phyloP scores from a whole-genome alignment of 2,113 vertebrate genomes.

The Leucoraja erinaceus region DNA sequence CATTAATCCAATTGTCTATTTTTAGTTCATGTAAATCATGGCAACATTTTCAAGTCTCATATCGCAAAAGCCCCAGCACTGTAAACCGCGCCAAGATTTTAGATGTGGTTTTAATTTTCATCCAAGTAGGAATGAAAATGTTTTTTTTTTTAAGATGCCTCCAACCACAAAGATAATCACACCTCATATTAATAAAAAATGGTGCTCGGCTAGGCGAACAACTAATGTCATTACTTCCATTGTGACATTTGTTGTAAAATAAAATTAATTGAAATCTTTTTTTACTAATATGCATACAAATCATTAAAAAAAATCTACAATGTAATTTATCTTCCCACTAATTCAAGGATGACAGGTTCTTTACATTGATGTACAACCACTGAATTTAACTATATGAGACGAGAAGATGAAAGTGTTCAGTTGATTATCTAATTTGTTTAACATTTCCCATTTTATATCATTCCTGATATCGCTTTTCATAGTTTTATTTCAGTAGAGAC shows the following conservation, averaged over 20 bases:
- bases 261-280: not conserved
- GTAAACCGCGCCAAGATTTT: not conserved
- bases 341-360: not conserved
- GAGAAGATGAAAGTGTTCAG: not conserved
- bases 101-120: not conserved
- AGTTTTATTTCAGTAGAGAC: not conserved
- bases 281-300: not conserved
- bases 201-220: not conserved
- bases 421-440: not conserved
- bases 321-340: not conserved
- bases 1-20: not conserved
- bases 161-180: not conserved
- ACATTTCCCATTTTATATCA: not conserved
- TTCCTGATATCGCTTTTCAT: not conserved
- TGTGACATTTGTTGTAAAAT: not conserved
- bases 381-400: slow-evolving; percentile 3
- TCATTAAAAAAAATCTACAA: not conserved
- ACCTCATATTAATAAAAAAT: not conserved
- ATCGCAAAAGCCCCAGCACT: not conserved
- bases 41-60: not conserved
- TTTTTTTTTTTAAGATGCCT: not conserved
- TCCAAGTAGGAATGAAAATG: not conserved
- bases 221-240: not conserved
- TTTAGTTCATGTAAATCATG: not conserved
- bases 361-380: not conserved